These are phyloP conservation scores for Eonycteris spelaea DNA, from an alignment of 2,113 vertebrate species.

Conservation along the genomic window DNA sequence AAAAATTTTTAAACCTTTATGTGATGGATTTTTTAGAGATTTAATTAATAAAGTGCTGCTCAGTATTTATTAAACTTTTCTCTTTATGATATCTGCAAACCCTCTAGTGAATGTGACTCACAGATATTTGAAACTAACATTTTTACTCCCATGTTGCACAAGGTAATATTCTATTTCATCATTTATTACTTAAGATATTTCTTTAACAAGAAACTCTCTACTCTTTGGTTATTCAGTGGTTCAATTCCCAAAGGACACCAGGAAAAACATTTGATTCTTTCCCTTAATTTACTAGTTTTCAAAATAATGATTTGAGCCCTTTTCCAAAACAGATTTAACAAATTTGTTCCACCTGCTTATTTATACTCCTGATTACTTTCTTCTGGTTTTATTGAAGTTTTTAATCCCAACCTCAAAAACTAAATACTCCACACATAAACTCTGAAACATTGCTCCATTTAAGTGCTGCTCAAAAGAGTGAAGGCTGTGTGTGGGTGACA, in stretches of 20 bases:
- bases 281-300: not conserved
- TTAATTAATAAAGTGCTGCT: not conserved
- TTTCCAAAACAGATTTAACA: constrained; percentile 80
- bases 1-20: not conserved
- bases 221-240: not conserved
- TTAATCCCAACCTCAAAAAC: constrained; percentile 80
- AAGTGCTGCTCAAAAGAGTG: constrained; percentile 22
- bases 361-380: constrained; percentile 78
- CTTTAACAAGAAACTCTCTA: not conserved
- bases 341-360: constrained; percentile 82
- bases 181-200: not conserved
- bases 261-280: not conserved
- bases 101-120: not conserved
- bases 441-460: not conserved
- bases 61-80: not conserved
- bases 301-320: not conserved
- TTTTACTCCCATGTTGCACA: not conserved
- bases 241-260: not conserved
- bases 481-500: not conserved
- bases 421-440: constrained; percentile 69
- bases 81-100: not conserved
- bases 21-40: not conserved
- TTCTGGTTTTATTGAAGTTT: constrained; percentile 81
- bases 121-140: not conserved
- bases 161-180: not conserved